Conservation (phyloP, 2,113 vertebrate species). For the Sander vitreus region DNA sequence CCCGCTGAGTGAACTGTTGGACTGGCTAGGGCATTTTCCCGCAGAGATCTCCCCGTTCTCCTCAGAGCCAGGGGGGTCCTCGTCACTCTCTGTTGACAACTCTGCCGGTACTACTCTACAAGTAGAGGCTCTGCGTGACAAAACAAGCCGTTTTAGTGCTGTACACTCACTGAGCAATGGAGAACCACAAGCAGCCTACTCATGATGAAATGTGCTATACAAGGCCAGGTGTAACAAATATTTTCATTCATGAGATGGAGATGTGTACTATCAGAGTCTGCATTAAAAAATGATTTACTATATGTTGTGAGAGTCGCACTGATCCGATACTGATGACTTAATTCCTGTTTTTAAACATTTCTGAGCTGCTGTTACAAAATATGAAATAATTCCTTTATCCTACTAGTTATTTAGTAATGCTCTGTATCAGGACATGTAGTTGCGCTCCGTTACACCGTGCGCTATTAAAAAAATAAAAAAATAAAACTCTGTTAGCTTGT, state of each 20-base stretch:
- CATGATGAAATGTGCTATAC: neutral
- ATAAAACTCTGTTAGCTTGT: no score
- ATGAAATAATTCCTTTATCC: neutral
- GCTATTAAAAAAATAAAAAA: no score
- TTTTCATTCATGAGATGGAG: neutral
- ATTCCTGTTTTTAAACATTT: neutral
- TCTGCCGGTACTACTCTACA: neutral
- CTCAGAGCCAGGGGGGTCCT: neutral
- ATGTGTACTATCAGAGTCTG: neutral
- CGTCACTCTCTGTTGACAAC: constrained; percentile 29
- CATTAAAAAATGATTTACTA: neutral
- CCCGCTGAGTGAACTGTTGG: constrained; percentile 12
- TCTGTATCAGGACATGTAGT: neutral
- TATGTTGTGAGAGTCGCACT: no score
- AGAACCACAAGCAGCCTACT: neutral
- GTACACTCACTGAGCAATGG: neutral
- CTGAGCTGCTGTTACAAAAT: neutral
- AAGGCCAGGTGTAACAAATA: neutral
- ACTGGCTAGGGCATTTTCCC: neutral
- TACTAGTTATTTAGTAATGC: neutral
- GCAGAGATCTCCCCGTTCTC: neutral
- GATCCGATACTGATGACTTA: neutral
- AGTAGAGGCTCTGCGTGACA: constrained; percentile 16
- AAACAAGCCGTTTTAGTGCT: neutral
- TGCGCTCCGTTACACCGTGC: neutral